Conservation (phyloP, 2,113 vertebrate genomes). For the Terrapene triunguis region DNA sequence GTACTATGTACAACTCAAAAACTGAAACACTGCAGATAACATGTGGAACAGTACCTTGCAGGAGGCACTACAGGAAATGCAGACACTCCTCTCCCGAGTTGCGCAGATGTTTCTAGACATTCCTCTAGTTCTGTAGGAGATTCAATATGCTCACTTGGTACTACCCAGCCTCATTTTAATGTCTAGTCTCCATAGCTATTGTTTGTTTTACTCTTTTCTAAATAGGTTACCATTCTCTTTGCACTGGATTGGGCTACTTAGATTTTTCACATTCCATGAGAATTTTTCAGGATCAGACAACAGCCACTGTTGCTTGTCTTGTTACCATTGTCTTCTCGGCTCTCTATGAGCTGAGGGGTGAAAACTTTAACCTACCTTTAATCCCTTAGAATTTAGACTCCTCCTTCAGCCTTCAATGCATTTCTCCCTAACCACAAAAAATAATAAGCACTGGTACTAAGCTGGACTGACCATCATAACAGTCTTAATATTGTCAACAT, state of each 20-base stretch:
- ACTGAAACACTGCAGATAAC: background rate
- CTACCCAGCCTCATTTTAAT: constrained; percentile 19
- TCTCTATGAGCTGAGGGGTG: too few relatives aligned
- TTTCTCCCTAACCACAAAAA: background rate
- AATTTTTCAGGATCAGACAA: constrained; percentile 66
- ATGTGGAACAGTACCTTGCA: background rate
- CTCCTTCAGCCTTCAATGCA: background rate
- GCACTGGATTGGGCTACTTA: background rate
- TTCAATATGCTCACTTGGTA: background rate
- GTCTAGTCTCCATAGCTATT: constrained; percentile 67
- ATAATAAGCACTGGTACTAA: background rate
- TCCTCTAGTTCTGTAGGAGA: background rate
- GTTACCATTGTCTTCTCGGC: background rate
- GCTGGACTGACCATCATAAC: background rate
- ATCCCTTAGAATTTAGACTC: background rate
- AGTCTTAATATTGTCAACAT: background rate
- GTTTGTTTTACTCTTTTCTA: background rate
- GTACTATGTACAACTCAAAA: background rate
- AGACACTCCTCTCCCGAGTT: background rate
- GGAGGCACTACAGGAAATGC: background rate
- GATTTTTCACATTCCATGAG: constrained; percentile 37
- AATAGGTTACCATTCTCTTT: constrained; percentile 34
- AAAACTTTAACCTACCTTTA: background rate
- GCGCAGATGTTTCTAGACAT: background rate
- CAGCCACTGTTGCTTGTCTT: background rate